Percentiles rank a stretch among this genome's conserved stretches.
Conservation (phyloP, 1,140 invertebrate genomes). For the Rhysida immarginata region DNA sequence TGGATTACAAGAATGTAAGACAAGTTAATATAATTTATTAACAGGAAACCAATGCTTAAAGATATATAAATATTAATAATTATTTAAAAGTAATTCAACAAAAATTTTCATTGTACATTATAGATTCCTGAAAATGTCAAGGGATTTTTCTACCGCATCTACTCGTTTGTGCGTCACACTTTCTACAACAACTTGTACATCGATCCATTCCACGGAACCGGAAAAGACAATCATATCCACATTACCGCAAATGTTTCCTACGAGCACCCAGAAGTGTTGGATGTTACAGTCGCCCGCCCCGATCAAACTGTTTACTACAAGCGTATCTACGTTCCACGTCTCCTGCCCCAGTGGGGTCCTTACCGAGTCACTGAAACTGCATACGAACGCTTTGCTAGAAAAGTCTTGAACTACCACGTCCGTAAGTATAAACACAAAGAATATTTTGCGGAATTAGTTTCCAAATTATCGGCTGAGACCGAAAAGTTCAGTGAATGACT, state of each 20-base stretch:
- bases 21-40: background rate
- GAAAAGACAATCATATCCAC: background rate
- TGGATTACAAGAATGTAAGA: constrained; percentile 5
- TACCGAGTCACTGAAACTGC: background rate
- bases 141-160: background rate
- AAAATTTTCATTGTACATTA: background rate
- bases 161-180: background rate
- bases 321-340: background rate
- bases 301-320: constrained; percentile 2
- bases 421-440: background rate
- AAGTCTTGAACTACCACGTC: background rate
- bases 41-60: background rate
- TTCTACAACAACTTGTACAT: constrained; percentile 4
- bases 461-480: too few species aligned
- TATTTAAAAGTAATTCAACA: background rate
- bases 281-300: background rate
- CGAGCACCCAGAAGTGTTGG: background rate
- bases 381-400: background rate
- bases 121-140: background rate
- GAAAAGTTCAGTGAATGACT: too few species aligned
- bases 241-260: constrained; percentile 1
- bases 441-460: too few species aligned
- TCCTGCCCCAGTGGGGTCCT: background rate
- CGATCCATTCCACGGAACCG: background rate
- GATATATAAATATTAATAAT: background rate